These are phyloP conservation scores for Stenolophus ochropezus DNA, from an alignment of 2,888 invertebrate species.

Conservation along the genomic window DNA sequence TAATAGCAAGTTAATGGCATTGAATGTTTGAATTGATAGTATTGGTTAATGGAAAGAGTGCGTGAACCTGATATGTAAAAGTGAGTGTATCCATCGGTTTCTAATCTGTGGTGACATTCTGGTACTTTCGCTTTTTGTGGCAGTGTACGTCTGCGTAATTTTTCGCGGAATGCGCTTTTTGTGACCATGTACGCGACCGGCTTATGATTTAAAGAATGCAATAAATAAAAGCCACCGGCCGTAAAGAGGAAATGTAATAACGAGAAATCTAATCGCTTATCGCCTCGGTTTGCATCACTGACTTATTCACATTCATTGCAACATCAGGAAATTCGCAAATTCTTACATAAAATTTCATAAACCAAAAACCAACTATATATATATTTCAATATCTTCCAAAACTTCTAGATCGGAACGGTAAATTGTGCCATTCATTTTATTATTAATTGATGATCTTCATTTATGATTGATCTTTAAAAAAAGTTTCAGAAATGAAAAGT, in stretches of 20 bases:
- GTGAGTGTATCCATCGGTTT: background rate
- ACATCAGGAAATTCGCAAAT: background rate
- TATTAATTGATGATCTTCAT: background rate
- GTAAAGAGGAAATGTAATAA: conserved; percentile 11
- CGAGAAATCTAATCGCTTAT: conserved; percentile 5
- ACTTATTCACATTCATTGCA: background rate
- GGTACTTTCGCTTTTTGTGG: conserved; percentile 10
- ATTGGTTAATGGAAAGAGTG: no score
- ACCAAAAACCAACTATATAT: background rate
- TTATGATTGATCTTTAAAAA: background rate
- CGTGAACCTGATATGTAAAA: conserved; percentile 19
- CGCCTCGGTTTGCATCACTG: conserved; percentile 2
- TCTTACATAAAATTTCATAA: background rate
- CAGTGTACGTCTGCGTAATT: background rate
- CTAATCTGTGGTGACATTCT: conserved; percentile 2
- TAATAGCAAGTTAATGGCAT: no score
- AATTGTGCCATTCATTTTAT: no score
- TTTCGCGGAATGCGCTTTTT: background rate
- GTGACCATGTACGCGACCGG: background rate
- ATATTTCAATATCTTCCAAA: background rate
- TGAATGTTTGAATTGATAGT: no score
- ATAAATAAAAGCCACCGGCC: background rate
- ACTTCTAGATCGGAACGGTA: no score
- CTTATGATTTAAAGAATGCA: background rate
- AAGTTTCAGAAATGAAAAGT: background rate